Conservation (phyloP, 2,113 vertebrate species). For the Pituophis catenifer region DNA sequence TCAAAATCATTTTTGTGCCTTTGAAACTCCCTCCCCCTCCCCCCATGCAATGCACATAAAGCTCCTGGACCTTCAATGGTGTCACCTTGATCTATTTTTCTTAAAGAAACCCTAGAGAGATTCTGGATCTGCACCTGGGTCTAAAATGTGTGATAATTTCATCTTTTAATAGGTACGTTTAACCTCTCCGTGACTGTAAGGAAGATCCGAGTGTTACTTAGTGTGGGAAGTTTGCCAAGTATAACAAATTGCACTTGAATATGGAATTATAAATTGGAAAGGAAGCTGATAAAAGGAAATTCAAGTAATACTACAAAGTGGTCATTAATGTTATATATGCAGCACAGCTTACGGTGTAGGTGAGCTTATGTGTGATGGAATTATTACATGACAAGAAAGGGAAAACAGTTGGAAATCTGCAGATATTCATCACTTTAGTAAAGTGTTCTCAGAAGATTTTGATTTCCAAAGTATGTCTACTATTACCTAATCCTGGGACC, state of each 20-base stretch:
- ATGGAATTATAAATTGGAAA: background rate
- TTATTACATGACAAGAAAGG: conserved; percentile 6
- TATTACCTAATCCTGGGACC: conserved; percentile 57
- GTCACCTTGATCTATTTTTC: background rate
- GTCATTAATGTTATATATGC: background rate
- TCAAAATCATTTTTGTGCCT: background rate
- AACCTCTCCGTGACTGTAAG: background rate
- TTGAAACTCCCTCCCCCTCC: too few species aligned
- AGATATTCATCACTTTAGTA: conserved; percentile 20
- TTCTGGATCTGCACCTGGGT: background rate
- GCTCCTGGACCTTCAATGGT: background rate
- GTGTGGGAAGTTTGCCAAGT: background rate
- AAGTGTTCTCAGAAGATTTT: conserved; percentile 44
- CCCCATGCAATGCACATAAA: background rate
- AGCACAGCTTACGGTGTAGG: background rate
- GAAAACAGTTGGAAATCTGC: conserved; percentile 44
- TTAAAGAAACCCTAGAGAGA: background rate
- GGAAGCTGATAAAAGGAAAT: background rate
- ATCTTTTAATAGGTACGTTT: background rate
- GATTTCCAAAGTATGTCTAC: conserved; percentile 37
- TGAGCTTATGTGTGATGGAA: conserved; percentile 14
- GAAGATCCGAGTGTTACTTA: background rate
- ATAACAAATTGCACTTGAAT: background rate
- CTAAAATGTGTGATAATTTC: background rate
- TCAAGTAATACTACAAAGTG: background rate